Base-by-base conservation (phyloP, 2,888 invertebrate genomes). In the Anagyrus pseudococci region DNA sequence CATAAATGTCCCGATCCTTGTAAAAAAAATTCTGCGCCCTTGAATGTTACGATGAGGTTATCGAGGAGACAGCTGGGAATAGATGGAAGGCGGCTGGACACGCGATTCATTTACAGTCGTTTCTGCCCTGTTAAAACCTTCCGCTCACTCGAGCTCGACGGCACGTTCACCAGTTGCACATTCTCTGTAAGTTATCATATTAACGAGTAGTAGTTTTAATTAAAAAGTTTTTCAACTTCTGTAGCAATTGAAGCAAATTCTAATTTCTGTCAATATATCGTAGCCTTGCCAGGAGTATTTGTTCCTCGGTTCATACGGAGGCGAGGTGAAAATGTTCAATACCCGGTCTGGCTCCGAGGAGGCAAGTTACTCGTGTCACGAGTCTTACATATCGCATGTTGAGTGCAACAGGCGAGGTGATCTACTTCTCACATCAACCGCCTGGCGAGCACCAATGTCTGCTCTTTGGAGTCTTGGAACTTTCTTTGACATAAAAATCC, bases 1-100 rank as follows among this genome's bases (percentile, higher is more conserved):
- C 98, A 99, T 83, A 93, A 94, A 75, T 99, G 98, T 81, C 98
- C 98, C 0, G 94, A 94, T 82, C 92, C 92, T 0, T 87, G 88
- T 72, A 88, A 89, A 55, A 85, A 86, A 71, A 85, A 85, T 71
- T 84, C 84, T 50, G 85, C 86, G 0, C 89, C 90, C 15, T 81
- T 84, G n/a, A 95, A 93, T 83, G 86, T 93, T 64, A 86, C 89
- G 1, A 84, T 89, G 48, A 75, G 72, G 66, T 69, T 79, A 33
- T 64, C 77, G 1, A 75, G 78, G 66, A 70, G 78, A 67, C 69
- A 76, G 25, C 65, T 76, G 29, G 80, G 80, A 82, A 83, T 87
- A 75, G 84, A 86, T 79, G 85, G 85, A 76, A 83, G 88, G 74
- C 84, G 88, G 78, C 73, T 91, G 78, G 92, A 96, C 84, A 85